Evolutionary conservation across 2,888 invertebrate species (phyloP), one percentile per base, ranked within the genome.

Genomic region (Caenorhabditis sp.): DNA sequence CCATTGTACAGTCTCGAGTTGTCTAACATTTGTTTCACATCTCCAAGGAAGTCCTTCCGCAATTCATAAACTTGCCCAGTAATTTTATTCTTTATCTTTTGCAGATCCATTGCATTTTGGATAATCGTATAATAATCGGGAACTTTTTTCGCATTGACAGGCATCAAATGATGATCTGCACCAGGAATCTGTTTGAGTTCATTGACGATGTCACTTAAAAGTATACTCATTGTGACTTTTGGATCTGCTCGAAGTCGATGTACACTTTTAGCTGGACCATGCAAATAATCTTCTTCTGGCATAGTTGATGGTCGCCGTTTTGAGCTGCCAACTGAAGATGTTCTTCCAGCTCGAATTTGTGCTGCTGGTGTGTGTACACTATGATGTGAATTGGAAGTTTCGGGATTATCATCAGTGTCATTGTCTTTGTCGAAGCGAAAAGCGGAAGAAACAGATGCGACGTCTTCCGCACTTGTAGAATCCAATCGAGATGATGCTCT

Each of bases 181-280:
- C 96, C 95, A 0, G 94, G 94, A 88, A 97, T 89, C 84, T 93
- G 93, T 57, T 96, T 91, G 91, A 99, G 92, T 87, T 97, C 94
- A 56, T 71, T 79, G 27, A 84, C 69, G 59, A 87, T 84, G 23
- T 85, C 85, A 56, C 69, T 80, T 49, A 87, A 64, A 50, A 83
- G 67, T 26, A 77, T 79, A 14, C 78, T 70, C 83, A 87, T 81
- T 0, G 83, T 77, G 1, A 83, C 81, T 0, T 96, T 92, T 0
- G 99, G 99, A 90, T 99, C 99, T 0, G 96, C 95, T 53, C 97
- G 91, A 0, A 95, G 91, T 8, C 99, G 90, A 88, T 97, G 95
- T 0, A 95, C 94, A 0, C 94, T 93, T 81, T 90, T 88, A 12
- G 67, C 75, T 0, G 87, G 88, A 8, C 84, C 84, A 43, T 78